phyloP scores from a whole-genome alignment of 2,797 vertebrate genomes.

The Anisognathus igniventris region DNA sequence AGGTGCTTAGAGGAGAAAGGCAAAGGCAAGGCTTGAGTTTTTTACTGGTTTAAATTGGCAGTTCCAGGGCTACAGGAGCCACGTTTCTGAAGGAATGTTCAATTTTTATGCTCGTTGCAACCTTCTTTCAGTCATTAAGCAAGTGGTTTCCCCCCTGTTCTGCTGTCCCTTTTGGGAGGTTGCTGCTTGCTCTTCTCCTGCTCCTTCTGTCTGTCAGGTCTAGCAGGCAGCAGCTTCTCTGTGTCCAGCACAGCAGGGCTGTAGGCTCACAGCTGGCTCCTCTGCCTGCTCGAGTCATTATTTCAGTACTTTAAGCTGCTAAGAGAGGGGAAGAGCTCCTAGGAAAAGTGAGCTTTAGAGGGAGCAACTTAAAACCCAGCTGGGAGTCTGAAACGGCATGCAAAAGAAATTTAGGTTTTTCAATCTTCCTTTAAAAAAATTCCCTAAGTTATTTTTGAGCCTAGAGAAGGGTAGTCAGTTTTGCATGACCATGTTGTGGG shows the following conservation, averaged over 20 bases:
- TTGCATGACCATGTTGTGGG: neutral
- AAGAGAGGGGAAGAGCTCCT: neutral
- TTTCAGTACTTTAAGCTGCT: neutral
- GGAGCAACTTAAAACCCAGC: neutral
- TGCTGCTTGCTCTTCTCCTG: neutral
- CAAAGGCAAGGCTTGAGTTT: neutral
- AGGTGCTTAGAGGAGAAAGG: neutral
- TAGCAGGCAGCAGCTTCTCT: neutral
- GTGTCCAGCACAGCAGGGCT: neutral
- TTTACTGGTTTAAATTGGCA: neutral
- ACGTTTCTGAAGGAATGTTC: neutral
- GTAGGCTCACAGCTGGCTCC: neutral
- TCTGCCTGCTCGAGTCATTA: neutral
- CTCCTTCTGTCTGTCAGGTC: neutral
- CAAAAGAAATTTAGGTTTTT: neutral
- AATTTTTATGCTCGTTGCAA: neutral
- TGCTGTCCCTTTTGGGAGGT: neutral
- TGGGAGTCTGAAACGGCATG: neutral
- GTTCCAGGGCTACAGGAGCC: neutral
- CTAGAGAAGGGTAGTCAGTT: neutral
- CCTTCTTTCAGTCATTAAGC: neutral
- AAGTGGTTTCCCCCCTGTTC: neutral
- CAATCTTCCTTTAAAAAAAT: neutral
- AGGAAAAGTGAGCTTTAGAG: neutral
- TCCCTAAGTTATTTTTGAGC: neutral